These are phyloP conservation scores for Paramacrobiotus metropolitanus DNA, from an alignment of 1,140 invertebrate species.

Conservation along the genomic window DNA sequence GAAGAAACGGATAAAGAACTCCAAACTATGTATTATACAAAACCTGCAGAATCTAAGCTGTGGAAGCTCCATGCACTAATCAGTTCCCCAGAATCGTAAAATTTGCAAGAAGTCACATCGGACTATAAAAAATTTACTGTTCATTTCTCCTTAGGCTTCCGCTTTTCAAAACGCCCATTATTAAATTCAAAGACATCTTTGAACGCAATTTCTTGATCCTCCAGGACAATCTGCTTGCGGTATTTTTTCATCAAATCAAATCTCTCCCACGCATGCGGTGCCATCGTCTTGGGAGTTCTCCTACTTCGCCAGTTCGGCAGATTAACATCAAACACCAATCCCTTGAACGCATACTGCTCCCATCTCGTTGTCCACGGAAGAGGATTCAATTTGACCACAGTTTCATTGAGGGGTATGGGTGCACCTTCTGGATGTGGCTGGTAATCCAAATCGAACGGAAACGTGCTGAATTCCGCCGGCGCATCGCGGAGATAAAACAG, in stretches of 20 bases:
- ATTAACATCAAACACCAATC: slow-evolving; percentile 26
- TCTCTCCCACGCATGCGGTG: slow-evolving; percentile 39
- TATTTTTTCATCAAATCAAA: slow-evolving; percentile 84
- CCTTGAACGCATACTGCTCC: slow-evolving; percentile 24
- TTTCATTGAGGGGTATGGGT: slow-evolving; percentile 60
- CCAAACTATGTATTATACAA: no score
- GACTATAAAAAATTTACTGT: no score
- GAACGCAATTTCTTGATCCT: slow-evolving; percentile 62
- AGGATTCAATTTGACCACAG: slow-evolving; percentile 32
- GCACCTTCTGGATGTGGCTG: slow-evolving; percentile 45
- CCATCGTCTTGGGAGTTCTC: slow-evolving; percentile 32
- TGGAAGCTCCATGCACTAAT: no score
- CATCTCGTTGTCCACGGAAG: background rate
- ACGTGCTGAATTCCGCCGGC: slow-evolving; percentile 70
- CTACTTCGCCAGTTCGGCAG: slow-evolving; percentile 33
- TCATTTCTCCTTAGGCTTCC: no score
- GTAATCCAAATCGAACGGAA: slow-evolving; percentile 70
- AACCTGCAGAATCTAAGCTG: no score
- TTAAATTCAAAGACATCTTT: slow-evolving; percentile 26
- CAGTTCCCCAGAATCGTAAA: no score
- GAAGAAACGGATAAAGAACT: no score
- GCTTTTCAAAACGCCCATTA: background rate
- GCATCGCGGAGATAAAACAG: slow-evolving; percentile 77
- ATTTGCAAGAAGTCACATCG: no score
- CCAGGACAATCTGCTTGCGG: slow-evolving; percentile 54